A percentile compares a stretch with the other conserved stretches of the same genome.
Conservation (phyloP, 1,140 invertebrate species). For the Trinorchestia longiramus region DNA sequence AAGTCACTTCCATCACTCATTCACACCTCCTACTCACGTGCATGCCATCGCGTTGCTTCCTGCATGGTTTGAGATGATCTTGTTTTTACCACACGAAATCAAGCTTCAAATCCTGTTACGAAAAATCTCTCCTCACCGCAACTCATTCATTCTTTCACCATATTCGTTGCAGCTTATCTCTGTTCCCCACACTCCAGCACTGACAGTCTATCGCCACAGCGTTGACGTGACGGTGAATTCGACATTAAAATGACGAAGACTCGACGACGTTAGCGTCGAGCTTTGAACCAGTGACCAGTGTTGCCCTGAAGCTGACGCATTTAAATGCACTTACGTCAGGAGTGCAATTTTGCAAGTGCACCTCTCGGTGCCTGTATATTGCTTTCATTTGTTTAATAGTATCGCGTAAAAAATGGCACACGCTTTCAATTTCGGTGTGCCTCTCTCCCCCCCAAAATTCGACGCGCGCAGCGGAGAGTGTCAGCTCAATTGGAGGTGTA, state of each 20-base stretch:
- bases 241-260: not conserved
- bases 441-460: not conserved
- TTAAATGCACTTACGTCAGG: not conserved
- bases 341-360: slow-evolving; percentile 7
- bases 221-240: not conserved
- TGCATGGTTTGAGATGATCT: not conserved
- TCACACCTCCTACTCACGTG: not conserved
- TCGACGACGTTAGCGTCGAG: not conserved
- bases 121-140: not conserved
- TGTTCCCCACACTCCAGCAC: not conserved
- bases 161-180: not conserved
- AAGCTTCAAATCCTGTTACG: not conserved
- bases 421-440: not conserved
- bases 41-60: not conserved
- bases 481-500: not conserved
- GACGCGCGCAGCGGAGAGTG: not conserved
- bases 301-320: not conserved
- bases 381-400: not conserved
- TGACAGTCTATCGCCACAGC: not conserved
- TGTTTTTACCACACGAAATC: not conserved
- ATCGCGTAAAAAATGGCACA: not conserved
- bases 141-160: not conserved
- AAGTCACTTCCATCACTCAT: not conserved
- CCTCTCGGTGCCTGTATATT: not conserved
- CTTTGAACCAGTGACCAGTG: not conserved